Percentiles rank a stretch among this genome's conserved stretches.
Evolutionary conservation across 1,140 invertebrate species (phyloP).

Genomic region (Leptinotarsa texana): DNA sequence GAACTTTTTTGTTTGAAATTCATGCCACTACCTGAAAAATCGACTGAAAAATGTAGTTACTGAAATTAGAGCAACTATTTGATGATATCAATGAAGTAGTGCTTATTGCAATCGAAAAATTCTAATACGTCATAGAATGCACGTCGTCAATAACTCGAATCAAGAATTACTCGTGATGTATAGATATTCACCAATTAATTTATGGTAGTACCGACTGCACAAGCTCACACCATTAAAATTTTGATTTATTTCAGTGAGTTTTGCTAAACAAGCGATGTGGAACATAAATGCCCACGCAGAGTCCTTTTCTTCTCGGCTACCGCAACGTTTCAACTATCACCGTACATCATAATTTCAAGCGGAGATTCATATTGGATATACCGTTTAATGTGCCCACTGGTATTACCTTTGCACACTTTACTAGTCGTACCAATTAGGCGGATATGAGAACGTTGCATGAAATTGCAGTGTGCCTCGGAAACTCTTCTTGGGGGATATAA

Average conservation of each 20-base stretch:
- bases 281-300: conserved; percentile 19
- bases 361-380: conserved; percentile 6
- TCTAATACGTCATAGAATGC: background rate
- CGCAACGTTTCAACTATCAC: conserved; percentile 5
- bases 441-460: background rate
- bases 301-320: conserved; percentile 12
- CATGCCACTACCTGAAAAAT: too few relatives aligned
- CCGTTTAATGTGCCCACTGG: conserved; percentile 19
- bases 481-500: background rate
- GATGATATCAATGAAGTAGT: too few relatives aligned
- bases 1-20: too few relatives aligned
- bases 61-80: too few relatives aligned
- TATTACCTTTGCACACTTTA: conserved; percentile 19
- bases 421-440: conserved; percentile 13
- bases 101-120: background rate
- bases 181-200: conserved; percentile 4
- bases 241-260: conserved; percentile 23
- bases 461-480: background rate
- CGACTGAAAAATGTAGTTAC: too few relatives aligned
- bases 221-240: conserved; percentile 11
- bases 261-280: conserved; percentile 23
- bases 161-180: background rate
- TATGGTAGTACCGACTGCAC: conserved; percentile 5
- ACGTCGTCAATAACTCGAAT: background rate
- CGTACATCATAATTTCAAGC: conserved; percentile 17